phyloP scores from a whole-genome alignment of 30 jellyfish, hydroid and myxozoan species.

The Aurelia aurita region DNA sequence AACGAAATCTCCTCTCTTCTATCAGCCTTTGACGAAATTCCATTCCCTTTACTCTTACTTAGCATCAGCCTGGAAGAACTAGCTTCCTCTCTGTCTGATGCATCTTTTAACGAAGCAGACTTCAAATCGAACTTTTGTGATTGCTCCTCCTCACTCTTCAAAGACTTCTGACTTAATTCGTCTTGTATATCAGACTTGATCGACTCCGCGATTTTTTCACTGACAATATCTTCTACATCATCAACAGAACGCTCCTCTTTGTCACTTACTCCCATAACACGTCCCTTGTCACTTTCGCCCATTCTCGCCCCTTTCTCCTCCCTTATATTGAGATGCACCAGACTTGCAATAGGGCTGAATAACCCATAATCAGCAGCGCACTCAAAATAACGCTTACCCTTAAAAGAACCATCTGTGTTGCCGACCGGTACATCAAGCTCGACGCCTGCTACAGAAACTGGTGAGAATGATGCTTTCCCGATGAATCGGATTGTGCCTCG shows the following conservation, averaged over 20 bases:
- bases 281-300: background rate
- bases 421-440: constrained; percentile 86
- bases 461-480: constrained; percentile 88
- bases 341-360: constrained; percentile 77
- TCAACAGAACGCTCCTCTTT: constrained; percentile 11
- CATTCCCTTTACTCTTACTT: background rate
- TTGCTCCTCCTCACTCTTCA: background rate
- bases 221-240: constrained; percentile 1
- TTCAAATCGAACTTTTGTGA: background rate
- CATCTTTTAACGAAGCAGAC: background rate
- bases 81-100: background rate
- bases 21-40: background rate
- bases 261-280: background rate
- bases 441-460: constrained; percentile 93
- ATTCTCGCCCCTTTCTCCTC: constrained; percentile 1
- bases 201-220: constrained; percentile 23
- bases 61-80: background rate
- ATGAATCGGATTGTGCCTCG: constrained; percentile 84
- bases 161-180: constrained; percentile 9
- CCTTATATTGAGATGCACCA: constrained; percentile 9
- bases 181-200: constrained; percentile 23
- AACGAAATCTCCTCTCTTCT: background rate
- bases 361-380: constrained; percentile 83
- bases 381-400: constrained; percentile 79
- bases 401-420: constrained; percentile 89